Conservation (phyloP, 2,888 invertebrate genomes). For the Euclidia mi region DNA sequence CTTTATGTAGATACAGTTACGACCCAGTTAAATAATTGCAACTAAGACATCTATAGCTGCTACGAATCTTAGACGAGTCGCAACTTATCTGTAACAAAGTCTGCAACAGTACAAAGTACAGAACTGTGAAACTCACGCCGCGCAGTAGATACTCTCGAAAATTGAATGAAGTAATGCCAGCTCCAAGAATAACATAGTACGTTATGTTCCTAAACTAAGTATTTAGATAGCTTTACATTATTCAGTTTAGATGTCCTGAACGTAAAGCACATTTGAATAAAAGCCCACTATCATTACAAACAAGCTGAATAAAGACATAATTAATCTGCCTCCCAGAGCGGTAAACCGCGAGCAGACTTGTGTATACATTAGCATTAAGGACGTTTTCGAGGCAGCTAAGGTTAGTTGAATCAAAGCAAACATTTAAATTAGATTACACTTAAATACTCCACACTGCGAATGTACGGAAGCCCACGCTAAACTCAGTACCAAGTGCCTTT, state of each 20-base stretch:
- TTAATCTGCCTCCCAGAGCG: slow-evolving; percentile 56
- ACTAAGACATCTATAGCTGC: slow-evolving; percentile 47
- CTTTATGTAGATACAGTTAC: slow-evolving; percentile 53
- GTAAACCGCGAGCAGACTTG: slow-evolving; percentile 61
- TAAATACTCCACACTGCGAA: slow-evolving; percentile 42
- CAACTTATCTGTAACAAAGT: slow-evolving; percentile 16
- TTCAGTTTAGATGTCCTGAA: slow-evolving; percentile 28
- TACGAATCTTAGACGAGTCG: slow-evolving; percentile 31
- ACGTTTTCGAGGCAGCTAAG: slow-evolving; percentile 63
- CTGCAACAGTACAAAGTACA: slow-evolving; percentile 5
- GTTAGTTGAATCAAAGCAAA: slow-evolving; percentile 65
- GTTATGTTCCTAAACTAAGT: slow-evolving; percentile 1
- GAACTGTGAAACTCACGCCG: slow-evolving; percentile 1
- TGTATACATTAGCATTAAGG: slow-evolving; percentile 65
- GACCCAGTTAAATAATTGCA: slow-evolving; percentile 54
- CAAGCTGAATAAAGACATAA: slow-evolving; percentile 57
- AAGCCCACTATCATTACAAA: slow-evolving; percentile 53
- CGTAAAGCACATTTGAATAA: slow-evolving; percentile 48
- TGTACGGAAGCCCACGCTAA: slow-evolving; percentile 43
- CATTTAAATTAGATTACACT: slow-evolving; percentile 62
- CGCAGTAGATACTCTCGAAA: not conserved
- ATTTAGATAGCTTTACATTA: slow-evolving; percentile 12
- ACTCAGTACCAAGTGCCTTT: no score
- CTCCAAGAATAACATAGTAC: no score
- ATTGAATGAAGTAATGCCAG: not conserved